Evolutionary conservation across 2,797 vertebrate genomes (phyloP).

Genomic region (Meriones psammophilus): DNA sequence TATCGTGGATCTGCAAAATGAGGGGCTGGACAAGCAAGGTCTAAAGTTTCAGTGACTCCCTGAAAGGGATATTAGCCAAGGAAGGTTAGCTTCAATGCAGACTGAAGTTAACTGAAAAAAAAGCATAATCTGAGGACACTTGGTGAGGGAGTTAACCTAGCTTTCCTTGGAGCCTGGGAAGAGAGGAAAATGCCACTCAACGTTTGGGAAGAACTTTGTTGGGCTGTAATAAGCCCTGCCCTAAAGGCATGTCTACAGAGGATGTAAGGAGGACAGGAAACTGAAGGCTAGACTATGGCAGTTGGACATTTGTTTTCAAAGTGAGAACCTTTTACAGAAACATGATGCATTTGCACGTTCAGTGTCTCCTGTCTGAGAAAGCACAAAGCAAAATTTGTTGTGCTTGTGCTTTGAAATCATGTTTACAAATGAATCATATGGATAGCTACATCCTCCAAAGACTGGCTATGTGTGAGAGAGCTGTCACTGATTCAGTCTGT

Average conservation of each 20-base stretch:
- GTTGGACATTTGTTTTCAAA: slow-evolving; percentile 17
- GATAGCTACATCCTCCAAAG: background rate
- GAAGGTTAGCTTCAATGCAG: background rate
- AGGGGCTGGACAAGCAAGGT: background rate
- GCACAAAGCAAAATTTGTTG: slow-evolving; percentile 23
- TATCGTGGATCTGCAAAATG: background rate
- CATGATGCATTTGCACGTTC: background rate
- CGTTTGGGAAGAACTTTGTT: background rate
- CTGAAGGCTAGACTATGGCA: background rate
- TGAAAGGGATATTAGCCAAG: background rate
- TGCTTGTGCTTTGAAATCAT: slow-evolving; percentile 39
- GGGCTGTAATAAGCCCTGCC: background rate
- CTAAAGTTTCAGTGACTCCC: background rate
- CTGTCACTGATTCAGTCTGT: background rate
- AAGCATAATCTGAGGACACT: background rate
- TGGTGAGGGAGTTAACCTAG: background rate
- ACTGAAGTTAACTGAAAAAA: background rate
- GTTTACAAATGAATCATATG: background rate
- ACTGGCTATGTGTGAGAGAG: background rate
- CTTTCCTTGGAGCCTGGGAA: background rate
- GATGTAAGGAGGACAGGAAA: accelerated
- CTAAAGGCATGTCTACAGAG: background rate
- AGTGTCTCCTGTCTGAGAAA: slow-evolving; percentile 26
- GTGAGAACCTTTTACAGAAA: slow-evolving; percentile 36
- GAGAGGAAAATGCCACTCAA: background rate